Base-by-base conservation (phyloP, 2,797 vertebrate genomes). In the Gallinago solitaria region DNA sequence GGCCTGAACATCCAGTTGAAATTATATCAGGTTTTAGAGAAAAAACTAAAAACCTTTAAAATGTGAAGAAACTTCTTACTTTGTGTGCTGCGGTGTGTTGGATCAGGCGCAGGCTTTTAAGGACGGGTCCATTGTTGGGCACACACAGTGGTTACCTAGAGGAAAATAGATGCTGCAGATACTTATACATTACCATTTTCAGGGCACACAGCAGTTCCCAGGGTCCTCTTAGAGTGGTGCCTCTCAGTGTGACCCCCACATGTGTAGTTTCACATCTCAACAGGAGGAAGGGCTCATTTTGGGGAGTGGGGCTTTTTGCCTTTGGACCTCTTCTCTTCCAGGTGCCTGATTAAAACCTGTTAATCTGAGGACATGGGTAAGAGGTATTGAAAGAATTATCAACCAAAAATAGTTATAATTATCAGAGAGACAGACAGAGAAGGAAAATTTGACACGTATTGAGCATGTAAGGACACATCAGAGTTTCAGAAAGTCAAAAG, bases 1-100 rank as follows among this genome's bases (percentile, higher is more conserved):
- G 56, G 5, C 24, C 41, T 18, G 23, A 70, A 56, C 1, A 2
- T 33, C 15, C 28, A 4, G 12, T 50, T 56, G 71, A 78, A 86
- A 33, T 39, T 15, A 17, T 18, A 24, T 9, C 14, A 47, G 19
- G 30, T 41, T 61, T 86, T 47, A 51, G 48, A 50, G n/a, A 51
- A 82, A 81, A 61, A 61, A 43, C 1, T 30, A 2, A 32, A 73
- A 23, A 7, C 7, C 30, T 32, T 28, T 41, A 24, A 68, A 51
- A 84, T 3, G 3, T 5, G 67, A 77, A 69, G 65, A 37, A 77
- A 43, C n/a, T 17, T 63, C 63, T 27, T 35, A 21, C 8, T 56
- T 32, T 23, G 15, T 6, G 16, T n/a, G 32, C n/a, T 56, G 65
- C 27, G 33, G 18, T 8, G 17, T 2, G 2, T 45, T 0, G 4